phyloP scores from a whole-genome alignment of 2,888 invertebrate species.

The Atethmia centrago region DNA sequence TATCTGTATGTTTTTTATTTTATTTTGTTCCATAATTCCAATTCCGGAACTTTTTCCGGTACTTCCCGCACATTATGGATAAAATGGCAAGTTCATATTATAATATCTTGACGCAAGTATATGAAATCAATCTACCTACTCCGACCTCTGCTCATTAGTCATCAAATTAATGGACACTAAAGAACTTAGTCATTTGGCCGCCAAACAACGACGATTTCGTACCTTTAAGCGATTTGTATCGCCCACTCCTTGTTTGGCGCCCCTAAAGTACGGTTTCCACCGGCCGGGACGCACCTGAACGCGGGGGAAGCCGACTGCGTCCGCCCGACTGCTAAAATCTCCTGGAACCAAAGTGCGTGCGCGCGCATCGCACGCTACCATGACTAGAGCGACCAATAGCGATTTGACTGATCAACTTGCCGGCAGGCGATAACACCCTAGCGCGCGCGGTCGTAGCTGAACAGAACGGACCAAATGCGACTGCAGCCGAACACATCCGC shows the following conservation, averaged over 20 bases:
- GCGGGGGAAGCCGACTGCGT: not conserved
- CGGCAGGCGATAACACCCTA: not conserved
- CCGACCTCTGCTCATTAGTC: too few species aligned
- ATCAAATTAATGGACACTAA: not conserved
- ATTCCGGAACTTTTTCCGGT: too few species aligned
- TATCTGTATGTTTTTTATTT: too few species aligned
- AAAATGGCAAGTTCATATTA: too few species aligned
- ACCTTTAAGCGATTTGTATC: not conserved
- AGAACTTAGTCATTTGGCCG: not conserved
- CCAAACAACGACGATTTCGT: not conserved
- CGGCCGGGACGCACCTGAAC: not conserved
- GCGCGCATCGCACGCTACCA: not conserved
- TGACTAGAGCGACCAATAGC: not conserved
- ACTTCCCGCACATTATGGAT: too few species aligned
- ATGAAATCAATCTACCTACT: too few species aligned
- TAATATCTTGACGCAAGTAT: too few species aligned
- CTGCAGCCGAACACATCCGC: not conserved
- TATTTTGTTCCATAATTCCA: too few species aligned
- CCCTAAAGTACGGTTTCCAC: not conserved
- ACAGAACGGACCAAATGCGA: not conserved
- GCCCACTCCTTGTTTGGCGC: not conserved
- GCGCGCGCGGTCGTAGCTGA: too few species aligned
- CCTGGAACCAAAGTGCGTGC: not conserved
- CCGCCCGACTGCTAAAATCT: not conserved
- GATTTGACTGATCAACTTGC: not conserved